phyloP scores from a whole-genome alignment of 2,113 vertebrate genomes.

The Orcinus orca region DNA sequence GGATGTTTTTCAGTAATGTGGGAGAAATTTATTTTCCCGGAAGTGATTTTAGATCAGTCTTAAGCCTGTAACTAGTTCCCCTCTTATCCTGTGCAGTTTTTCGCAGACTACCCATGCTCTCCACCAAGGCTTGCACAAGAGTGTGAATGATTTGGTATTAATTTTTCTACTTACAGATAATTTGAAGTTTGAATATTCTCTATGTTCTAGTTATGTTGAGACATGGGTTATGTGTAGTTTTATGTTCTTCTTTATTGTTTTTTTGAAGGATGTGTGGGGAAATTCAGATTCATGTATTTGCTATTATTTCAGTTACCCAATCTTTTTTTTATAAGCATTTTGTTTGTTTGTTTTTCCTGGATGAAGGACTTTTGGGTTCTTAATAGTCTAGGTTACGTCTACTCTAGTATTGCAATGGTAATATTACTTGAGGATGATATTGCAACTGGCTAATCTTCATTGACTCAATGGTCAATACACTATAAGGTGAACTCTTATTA shows the following conservation, averaged over 20 bases:
- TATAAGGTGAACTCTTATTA: not conserved
- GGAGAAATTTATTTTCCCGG: not conserved
- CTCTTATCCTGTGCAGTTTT: not conserved
- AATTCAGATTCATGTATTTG: not conserved
- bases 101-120: not conserved
- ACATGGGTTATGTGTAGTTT: not conserved
- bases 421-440: not conserved
- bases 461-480: not conserved
- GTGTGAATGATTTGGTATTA: not conserved
- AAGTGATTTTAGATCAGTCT: not conserved
- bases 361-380: not conserved
- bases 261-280: not conserved
- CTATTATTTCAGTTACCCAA: not conserved
- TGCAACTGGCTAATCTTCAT: not conserved
- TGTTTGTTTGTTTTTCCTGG: not conserved
- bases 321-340: not conserved
- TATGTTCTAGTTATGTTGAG: not conserved
- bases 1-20: not conserved
- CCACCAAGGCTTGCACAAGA: not conserved
- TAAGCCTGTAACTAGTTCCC: not conserved
- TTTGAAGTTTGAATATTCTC: not conserved
- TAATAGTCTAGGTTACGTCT: not conserved
- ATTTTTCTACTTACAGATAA: slow-evolving; percentile 9
- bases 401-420: not conserved
- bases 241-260: not conserved